These are phyloP conservation scores for Amphipyra berbera DNA, from an alignment of 2,888 invertebrate genomes.

Conservation along the genomic window DNA sequence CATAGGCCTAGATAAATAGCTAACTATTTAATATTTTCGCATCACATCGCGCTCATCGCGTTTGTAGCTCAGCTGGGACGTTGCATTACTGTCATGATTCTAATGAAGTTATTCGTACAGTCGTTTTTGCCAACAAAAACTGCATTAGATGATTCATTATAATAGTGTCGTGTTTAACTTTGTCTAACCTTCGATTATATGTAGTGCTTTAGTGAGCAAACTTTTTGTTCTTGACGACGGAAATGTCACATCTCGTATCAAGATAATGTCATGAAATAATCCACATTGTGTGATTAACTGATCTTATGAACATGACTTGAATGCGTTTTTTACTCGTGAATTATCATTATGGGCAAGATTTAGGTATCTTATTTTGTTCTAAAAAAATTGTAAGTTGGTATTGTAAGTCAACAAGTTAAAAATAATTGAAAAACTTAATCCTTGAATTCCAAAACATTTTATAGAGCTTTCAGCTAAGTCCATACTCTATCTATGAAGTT, in stretches of 20 bases:
- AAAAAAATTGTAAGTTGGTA: too few relatives aligned
- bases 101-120: conserved; percentile 23
- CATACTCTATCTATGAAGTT: too few relatives aligned
- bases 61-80: conserved; percentile 3
- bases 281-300: conserved; percentile 50
- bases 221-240: conserved; percentile 61
- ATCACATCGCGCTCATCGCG: neutral
- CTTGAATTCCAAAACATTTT: too few relatives aligned
- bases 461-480: too few relatives aligned
- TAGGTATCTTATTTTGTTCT: neutral
- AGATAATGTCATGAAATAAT: conserved; percentile 66
- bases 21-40: too few relatives aligned
- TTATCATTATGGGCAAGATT: neutral
- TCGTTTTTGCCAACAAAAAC: conserved; percentile 42
- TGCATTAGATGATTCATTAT: conserved; percentile 59
- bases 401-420: too few relatives aligned
- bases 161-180: conserved; percentile 46
- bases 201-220: conserved; percentile 55
- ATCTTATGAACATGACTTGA: conserved; percentile 21
- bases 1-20: too few relatives aligned
- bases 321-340: neutral
- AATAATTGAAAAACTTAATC: too few relatives aligned
- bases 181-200: conserved; percentile 56
- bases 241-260: conserved; percentile 63
- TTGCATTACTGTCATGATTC: neutral